Percentiles rank a stretch among this genome's conserved stretches.
phyloP scores from a whole-genome alignment of 2,888 invertebrate species.

The Pterobdella sp. region DNA sequence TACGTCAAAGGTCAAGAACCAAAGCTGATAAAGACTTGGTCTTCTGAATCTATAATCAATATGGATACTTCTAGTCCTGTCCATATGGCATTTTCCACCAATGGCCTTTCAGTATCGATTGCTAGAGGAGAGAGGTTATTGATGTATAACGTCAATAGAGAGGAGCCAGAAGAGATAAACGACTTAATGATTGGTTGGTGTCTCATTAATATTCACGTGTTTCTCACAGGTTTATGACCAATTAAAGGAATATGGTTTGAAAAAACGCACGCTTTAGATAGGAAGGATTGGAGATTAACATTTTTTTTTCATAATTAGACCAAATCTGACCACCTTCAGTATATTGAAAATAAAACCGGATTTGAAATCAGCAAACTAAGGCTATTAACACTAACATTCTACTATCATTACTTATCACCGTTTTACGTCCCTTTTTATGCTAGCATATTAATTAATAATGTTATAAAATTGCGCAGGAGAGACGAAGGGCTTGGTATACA shows the following conservation, averaged over 20 bases:
- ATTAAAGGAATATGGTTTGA: no score
- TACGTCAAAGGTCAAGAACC: slow-evolving; percentile 71
- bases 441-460: neutral
- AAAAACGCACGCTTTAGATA: no score
- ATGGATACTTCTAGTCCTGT: slow-evolving; percentile 47
- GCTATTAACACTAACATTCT: no score
- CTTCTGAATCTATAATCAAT: slow-evolving; percentile 40
- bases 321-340: neutral
- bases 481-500: slow-evolving; percentile 65
- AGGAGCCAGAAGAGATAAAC: slow-evolving; percentile 62
- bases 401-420: no score
- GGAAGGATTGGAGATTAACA: no score
- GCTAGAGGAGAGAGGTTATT: slow-evolving; percentile 61
- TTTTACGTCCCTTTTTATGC: no score
- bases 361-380: no score
- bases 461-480: slow-evolving; percentile 57
- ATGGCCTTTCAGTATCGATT: slow-evolving; percentile 69
- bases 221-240: no score
- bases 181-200: slow-evolving; percentile 56
- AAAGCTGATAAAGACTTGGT: slow-evolving; percentile 62
- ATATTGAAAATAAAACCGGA: no score
- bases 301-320: neutral
- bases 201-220: no score
- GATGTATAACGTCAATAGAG: slow-evolving; percentile 64
- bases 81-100: slow-evolving; percentile 67